Evolutionary conservation across 2,888 invertebrate genomes (phyloP).

Genomic region (Melikaiella ostensackeni): DNA sequence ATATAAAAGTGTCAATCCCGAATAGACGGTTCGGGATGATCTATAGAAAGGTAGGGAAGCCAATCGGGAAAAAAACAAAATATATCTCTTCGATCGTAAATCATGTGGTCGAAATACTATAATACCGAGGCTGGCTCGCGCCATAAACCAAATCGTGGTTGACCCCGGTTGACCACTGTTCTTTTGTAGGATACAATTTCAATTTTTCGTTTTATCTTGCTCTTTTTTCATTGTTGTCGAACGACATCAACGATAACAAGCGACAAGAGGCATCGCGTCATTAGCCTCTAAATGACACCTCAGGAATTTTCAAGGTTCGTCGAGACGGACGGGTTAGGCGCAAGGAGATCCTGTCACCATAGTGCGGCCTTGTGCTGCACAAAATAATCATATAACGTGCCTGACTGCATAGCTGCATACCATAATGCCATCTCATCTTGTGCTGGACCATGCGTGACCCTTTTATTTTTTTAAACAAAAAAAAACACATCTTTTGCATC

Average conservation of each 20-base stretch:
- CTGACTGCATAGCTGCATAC: slow-evolving; percentile 73
- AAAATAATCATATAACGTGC: slow-evolving; percentile 72
- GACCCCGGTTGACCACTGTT: slow-evolving; percentile 60
- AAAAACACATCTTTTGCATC: background rate
- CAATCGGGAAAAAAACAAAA: slow-evolving; percentile 6
- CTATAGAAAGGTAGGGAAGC: slow-evolving; percentile 9
- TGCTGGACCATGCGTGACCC: slow-evolving; percentile 45
- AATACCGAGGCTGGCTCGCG: slow-evolving; percentile 49
- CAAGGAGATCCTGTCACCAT: slow-evolving; percentile 67
- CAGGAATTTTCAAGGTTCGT: slow-evolving; percentile 53
- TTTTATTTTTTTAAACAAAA: background rate
- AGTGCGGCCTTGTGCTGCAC: slow-evolving; percentile 71
- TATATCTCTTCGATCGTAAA: slow-evolving; percentile 43
- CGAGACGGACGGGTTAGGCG: slow-evolving; percentile 57
- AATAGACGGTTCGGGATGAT: background rate
- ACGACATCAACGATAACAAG: slow-evolving; percentile 39
- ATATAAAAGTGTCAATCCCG: background rate
- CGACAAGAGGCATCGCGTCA: slow-evolving; percentile 53
- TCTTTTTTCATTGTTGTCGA: slow-evolving; percentile 34
- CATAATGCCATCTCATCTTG: slow-evolving; percentile 57
- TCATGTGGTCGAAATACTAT: slow-evolving; percentile 50
- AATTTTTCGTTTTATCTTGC: slow-evolving; percentile 38
- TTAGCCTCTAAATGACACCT: slow-evolving; percentile 53
- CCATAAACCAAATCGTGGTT: slow-evolving; percentile 67
- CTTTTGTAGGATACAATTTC: slow-evolving; percentile 42